Evolutionary conservation across 2,113 vertebrate species (phyloP).

Genomic region (Cichladusa arquata): DNA sequence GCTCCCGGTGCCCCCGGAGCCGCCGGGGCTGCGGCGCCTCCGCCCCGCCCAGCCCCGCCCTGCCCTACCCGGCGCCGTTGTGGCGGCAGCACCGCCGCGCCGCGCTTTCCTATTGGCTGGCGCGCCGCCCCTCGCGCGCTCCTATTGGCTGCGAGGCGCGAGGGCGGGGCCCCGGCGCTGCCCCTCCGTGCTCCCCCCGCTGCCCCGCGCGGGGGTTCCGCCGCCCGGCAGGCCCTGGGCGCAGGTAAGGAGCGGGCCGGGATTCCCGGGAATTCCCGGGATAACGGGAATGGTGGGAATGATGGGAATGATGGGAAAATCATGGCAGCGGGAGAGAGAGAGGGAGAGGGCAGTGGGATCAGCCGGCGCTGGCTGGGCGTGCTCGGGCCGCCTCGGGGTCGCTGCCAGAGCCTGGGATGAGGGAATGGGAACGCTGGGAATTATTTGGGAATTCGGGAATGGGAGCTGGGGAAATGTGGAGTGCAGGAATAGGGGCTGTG

Average conservation of each 20-base stretch:
- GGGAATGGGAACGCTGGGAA: background rate
- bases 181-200: background rate
- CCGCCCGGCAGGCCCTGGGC: background rate
- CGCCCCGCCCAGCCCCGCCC: too few relatives aligned
- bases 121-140: background rate
- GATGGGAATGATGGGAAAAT: fast-evolving
- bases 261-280: background rate
- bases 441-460: background rate
- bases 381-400: background rate
- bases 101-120: too few relatives aligned
- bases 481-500: background rate
- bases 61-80: too few relatives aligned
- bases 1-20: too few relatives aligned
- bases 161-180: background rate
- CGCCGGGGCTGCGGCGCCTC: too few relatives aligned
- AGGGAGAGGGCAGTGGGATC: background rate
- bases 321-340: too few relatives aligned
- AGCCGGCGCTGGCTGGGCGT: background rate
- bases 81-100: too few relatives aligned
- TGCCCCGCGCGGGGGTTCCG: background rate
- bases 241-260: background rate
- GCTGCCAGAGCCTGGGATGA: background rate
- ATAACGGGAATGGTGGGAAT: background rate
- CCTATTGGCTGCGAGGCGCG: background rate
- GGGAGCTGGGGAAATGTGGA: background rate